Percentiles rank a stretch among this genome's conserved stretches.
Conservation (phyloP, 2,113 vertebrate genomes). For the Sylvia atricapilla region DNA sequence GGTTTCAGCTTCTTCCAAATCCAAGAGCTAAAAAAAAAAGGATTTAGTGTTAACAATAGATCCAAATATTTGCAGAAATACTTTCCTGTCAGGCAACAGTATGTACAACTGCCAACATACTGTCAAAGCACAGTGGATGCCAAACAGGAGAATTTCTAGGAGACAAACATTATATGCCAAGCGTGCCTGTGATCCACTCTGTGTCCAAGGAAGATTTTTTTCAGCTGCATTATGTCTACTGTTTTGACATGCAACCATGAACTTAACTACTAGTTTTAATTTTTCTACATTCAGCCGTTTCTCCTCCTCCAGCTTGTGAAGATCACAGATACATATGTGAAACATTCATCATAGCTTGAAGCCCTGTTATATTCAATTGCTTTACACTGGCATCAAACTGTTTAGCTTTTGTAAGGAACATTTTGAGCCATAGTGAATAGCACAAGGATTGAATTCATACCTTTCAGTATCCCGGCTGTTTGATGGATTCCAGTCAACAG, state of each 20-base stretch:
- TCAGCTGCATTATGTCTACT: background rate
- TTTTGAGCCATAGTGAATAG: conserved; percentile 3
- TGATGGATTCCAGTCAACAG: conserved; percentile 20
- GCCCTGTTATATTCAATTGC: background rate
- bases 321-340: background rate
- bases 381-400: background rate
- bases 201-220: background rate
- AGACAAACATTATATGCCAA: background rate
- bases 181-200: background rate
- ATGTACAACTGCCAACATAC: background rate
- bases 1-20: conserved; percentile 26
- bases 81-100: conserved; percentile 11
- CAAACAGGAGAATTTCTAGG: background rate
- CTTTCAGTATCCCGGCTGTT: conserved; percentile 38
- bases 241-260: background rate
- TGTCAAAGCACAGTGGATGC: background rate
- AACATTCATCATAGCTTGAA: conserved; percentile 36
- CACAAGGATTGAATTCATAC: conserved; percentile 43
- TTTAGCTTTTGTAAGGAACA: conserved; percentile 22
- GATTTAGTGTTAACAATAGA: background rate
- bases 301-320: conserved; percentile 5
- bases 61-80: conserved; percentile 18
- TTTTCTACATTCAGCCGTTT: background rate
- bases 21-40: background rate
- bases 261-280: background rate